Evolutionary conservation across 2,888 invertebrate genomes (phyloP).

Genomic region (Hedychridium roseum): DNA sequence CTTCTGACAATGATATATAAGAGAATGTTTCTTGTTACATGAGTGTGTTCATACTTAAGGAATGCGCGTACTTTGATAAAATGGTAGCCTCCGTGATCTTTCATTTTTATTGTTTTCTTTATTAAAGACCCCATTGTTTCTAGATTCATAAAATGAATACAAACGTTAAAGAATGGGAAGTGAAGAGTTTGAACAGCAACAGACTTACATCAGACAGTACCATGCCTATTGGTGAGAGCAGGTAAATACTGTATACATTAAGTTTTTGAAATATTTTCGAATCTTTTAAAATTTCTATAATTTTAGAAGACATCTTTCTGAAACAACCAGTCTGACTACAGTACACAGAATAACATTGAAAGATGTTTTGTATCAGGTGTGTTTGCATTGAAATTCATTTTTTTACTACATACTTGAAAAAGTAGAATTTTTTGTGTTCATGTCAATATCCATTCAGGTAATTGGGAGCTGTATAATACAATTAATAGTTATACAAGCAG

Average conservation of each 20-base stretch:
- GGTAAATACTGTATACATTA: background rate
- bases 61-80: too few species aligned
- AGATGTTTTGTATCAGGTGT: background rate
- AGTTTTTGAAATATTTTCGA: background rate
- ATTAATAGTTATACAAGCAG: slow-evolving; percentile 67
- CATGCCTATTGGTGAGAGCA: background rate
- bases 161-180: background rate
- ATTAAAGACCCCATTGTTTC: background rate
- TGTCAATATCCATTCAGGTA: too few species aligned
- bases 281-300: background rate
- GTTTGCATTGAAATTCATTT: background rate
- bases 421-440: too few species aligned
- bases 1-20: too few species aligned
- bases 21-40: too few species aligned
- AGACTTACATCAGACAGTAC: background rate
- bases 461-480: slow-evolving; percentile 64
- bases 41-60: too few species aligned
- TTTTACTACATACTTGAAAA: too few species aligned
- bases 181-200: background rate
- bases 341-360: background rate
- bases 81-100: too few species aligned
- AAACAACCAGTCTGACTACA: background rate
- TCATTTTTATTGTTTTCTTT: background rate
- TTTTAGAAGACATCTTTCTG: background rate
- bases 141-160: background rate